Evolutionary conservation across 2,888 invertebrate species (phyloP).

Genomic region (Aleiodes leptofemur): DNA sequence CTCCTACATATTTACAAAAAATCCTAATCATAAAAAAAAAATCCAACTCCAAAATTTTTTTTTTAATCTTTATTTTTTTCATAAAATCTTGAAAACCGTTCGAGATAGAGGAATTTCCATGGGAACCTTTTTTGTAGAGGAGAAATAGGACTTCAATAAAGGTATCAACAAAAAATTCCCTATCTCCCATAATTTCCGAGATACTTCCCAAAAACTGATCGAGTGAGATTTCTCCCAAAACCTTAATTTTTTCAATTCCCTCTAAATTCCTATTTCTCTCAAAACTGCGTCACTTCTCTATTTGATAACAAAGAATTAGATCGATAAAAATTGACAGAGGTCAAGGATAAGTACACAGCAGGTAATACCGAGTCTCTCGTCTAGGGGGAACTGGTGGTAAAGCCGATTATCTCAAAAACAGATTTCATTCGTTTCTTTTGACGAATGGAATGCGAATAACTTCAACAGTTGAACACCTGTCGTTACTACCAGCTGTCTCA

Average conservation of each 20-base stretch:
- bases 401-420: constrained; percentile 26
- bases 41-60: too few relatives aligned
- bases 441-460: constrained; percentile 29
- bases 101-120: too few relatives aligned
- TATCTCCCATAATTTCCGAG: too few relatives aligned
- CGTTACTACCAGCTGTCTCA: constrained; percentile 26
- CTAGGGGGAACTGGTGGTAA: constrained; percentile 13
- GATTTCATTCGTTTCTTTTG: constrained; percentile 28
- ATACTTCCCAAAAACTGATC: too few relatives aligned
- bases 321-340: constrained; percentile 8
- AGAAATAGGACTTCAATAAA: too few relatives aligned
- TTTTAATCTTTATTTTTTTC: too few relatives aligned
- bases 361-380: background rate
- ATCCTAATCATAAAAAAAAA: too few relatives aligned
- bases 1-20: too few relatives aligned
- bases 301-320: background rate
- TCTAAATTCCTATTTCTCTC: background rate
- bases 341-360: constrained; percentile 1
- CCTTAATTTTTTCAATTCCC: background rate
- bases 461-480: constrained; percentile 27
- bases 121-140: too few relatives aligned
- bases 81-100: too few relatives aligned
- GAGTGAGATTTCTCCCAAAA: too few relatives aligned
- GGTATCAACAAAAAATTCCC: too few relatives aligned
- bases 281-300: background rate